Percentiles rank a stretch among this genome's conserved stretches.
Evolutionary conservation across 1,140 invertebrate species (phyloP).

Genomic region (Plectrocnemia conspersa): DNA sequence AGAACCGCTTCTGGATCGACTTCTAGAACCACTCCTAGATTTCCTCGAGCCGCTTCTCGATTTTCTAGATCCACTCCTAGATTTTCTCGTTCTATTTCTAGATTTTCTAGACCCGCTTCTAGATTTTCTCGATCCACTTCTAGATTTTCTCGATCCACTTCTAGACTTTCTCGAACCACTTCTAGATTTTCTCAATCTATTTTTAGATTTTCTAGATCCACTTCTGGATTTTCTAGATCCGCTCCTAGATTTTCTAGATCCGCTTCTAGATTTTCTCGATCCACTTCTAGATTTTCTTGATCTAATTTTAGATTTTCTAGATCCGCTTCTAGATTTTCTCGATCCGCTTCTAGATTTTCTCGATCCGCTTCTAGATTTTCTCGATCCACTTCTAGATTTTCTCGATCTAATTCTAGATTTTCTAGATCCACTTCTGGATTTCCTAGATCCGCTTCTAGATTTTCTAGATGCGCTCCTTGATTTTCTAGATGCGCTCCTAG

Average conservation of each 20-base stretch:
- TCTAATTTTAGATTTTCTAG: constrained; percentile 6
- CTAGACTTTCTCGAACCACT: constrained; percentile 29
- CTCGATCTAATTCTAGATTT: constrained; percentile 15
- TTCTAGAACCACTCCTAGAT: constrained; percentile 33
- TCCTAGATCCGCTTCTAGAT: constrained; percentile 35
- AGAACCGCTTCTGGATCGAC: constrained; percentile 36
- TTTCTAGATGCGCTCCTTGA: constrained; percentile 27
- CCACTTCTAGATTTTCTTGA: constrained; percentile 9
- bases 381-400: constrained; percentile 6
- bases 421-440: constrained; percentile 32
- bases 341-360: constrained; percentile 32
- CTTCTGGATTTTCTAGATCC: constrained; percentile 27
- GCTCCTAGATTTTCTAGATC: background rate
- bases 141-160: constrained; percentile 33
- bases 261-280: constrained; percentile 6
- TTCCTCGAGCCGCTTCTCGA: constrained; percentile 26
- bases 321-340: constrained; percentile 16
- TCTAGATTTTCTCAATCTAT: constrained; percentile 29
- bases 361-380: constrained; percentile 37
- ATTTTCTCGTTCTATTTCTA: constrained; percentile 16
- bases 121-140: constrained; percentile 36
- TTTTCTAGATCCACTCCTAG: constrained; percentile 17
- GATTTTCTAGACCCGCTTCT: constrained; percentile 28
- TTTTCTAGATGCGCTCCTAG: constrained; percentile 17
- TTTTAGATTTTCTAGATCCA: constrained; percentile 13